phyloP scores from a whole-genome alignment of 2,113 vertebrate species.

The Malurus melanocephalus region DNA sequence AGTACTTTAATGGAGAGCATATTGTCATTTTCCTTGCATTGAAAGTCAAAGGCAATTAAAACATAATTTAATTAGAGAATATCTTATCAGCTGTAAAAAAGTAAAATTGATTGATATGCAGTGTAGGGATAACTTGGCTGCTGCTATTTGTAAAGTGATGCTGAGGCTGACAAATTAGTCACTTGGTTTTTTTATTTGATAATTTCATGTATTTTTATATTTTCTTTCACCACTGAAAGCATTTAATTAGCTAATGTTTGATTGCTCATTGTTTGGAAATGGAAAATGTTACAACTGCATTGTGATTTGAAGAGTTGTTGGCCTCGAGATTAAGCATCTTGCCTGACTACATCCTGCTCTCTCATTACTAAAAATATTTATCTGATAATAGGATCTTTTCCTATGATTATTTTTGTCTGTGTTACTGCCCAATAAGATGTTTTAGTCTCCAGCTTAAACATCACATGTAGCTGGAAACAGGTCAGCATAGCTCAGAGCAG shows the following conservation, averaged over 20 bases:
- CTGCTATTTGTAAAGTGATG: slow-evolving; percentile 46
- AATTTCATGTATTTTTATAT: slow-evolving; percentile 34
- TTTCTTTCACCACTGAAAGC: slow-evolving; percentile 40
- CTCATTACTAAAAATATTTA: slow-evolving; percentile 14
- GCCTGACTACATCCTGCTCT: background rate
- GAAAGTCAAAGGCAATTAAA: slow-evolving; percentile 71
- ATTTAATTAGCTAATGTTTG: slow-evolving; percentile 43
- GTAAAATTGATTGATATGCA: slow-evolving; percentile 68
- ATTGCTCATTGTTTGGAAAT: slow-evolving; percentile 42
- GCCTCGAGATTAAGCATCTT: slow-evolving; percentile 8
- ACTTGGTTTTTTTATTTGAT: slow-evolving; percentile 19
- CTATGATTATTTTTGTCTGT: background rate
- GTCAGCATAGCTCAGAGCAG: background rate
- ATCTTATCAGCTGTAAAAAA: slow-evolving; percentile 68
- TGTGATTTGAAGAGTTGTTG: slow-evolving; percentile 15
- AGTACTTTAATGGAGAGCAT: slow-evolving; percentile 29
- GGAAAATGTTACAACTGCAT: background rate
- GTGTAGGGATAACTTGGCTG: slow-evolving; percentile 62
- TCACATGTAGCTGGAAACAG: background rate
- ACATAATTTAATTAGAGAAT: slow-evolving; percentile 71
- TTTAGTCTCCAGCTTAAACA: background rate
- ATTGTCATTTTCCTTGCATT: slow-evolving; percentile 62
- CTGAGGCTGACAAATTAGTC: slow-evolving; percentile 50
- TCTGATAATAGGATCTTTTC: background rate
- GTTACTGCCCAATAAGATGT: background rate